Conservation (phyloP, 2,888 invertebrate species). For the Chorisops tibialis region DNA sequence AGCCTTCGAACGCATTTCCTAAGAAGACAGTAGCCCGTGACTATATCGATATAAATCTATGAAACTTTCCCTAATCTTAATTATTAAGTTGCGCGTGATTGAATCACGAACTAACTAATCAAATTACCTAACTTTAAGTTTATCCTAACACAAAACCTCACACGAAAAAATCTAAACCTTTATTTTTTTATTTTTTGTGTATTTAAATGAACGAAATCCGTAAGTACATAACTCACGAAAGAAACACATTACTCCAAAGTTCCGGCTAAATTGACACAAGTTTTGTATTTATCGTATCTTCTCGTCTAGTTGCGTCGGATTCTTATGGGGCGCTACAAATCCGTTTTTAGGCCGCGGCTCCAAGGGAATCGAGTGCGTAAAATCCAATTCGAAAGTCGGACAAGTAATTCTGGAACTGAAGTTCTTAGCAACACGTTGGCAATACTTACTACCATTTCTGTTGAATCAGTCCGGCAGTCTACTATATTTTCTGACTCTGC, state of each 20-base stretch:
- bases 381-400: conserved; percentile 55
- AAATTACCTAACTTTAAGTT: conserved; percentile 15
- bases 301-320: conserved; percentile 63
- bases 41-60: no score
- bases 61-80: not conserved
- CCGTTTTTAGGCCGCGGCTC: conserved; percentile 78
- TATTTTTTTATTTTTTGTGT: no score
- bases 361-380: conserved; percentile 65
- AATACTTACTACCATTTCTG: conserved; percentile 76
- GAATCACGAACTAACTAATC: not conserved
- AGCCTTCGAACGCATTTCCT: no score
- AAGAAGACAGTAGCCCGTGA: no score
- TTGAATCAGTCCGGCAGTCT: conserved; percentile 81
- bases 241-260: not conserved
- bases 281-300: conserved; percentile 45
- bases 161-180: no score
- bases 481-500: conserved; percentile 69
- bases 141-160: no score
- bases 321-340: conserved; percentile 84
- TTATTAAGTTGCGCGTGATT: not conserved
- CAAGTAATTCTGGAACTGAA: conserved; percentile 64
- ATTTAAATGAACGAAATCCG: conserved; percentile 12
- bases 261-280: not conserved
- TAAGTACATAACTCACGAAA: not conserved
- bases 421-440: conserved; percentile 66